Evolutionary conservation across 2,888 invertebrate genomes (phyloP), one percentile per base, ranked within the genome.

Genomic region (Limnephilus rhombicus): DNA sequence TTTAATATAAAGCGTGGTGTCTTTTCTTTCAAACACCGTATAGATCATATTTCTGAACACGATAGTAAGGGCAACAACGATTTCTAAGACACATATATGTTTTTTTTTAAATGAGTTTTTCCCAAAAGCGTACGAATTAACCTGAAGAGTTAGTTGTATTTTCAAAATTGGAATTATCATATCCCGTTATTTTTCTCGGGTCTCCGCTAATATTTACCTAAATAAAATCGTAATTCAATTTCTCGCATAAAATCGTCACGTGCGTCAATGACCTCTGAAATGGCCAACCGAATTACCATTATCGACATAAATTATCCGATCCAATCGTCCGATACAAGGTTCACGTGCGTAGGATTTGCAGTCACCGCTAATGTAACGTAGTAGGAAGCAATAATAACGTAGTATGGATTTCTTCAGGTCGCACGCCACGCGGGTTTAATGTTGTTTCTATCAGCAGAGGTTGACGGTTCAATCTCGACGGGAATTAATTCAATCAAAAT

Each of bases 251-350:
- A 82, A 34, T n/a, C 1, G 68, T n/a, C 24, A 24, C 68, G 24
- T 68, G 7, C 68, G 82, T 82, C 82, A 82, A 82, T 34, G 82
- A 82, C 82, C 82, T 15, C 34, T 82, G 31, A 34, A 82, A 82
- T 82, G 9, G 82, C 82, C 82, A 82, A 31, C 15, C 82, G 4
- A 82, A 82, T 82, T 82, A 31, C 31, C 82, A 82, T 82, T 34
- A 82, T 34, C 82, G 34, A 34, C 82, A 82, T 82, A 82, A 82
- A 82, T 82, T 82, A 82, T 18, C 15, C 5, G 18, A 24, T 41
- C 41, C 24, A n/a, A 68, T 68, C 68, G 68, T 68, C 24, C 68
- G 68, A 68, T n/a, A 18, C 29, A 82, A 31, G 24, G 31, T 82
- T 82, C 34, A 82, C 34, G 31, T 82, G 29, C 82, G 34, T 82